A percentile compares a stretch with the other conserved stretches of the same genome.
phyloP scores from a whole-genome alignment of 1,140 invertebrate species.

The Monomorium pharaonis region DNA sequence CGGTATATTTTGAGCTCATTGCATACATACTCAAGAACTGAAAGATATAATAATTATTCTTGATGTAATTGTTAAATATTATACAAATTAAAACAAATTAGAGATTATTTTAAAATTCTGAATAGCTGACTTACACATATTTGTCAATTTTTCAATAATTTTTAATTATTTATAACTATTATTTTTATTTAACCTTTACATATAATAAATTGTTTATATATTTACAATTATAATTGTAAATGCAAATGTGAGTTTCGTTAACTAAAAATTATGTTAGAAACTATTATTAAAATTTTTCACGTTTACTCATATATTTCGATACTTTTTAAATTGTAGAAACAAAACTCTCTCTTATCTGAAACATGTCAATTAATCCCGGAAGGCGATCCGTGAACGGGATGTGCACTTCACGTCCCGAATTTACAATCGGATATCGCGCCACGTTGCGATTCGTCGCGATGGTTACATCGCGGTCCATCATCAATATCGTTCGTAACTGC shows the following conservation, averaged over 20 bases:
- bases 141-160: background rate
- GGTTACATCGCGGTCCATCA: background rate
- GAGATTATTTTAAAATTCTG: background rate
- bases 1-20: background rate
- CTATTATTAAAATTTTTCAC: background rate
- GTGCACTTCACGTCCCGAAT: constrained; percentile 6
- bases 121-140: background rate
- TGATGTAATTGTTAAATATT: background rate
- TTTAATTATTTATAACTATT: background rate
- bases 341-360: background rate
- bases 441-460: constrained; percentile 10
- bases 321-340: background rate
- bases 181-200: background rate
- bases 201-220: background rate
- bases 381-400: background rate
- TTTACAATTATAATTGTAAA: background rate
- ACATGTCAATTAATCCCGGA: constrained; percentile 16
- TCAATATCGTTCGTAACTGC: constrained; percentile 31
- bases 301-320: background rate
- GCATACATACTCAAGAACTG: background rate
- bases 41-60: background rate
- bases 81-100: background rate
- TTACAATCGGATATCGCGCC: background rate
- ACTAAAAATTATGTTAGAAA: background rate
- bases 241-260: background rate